Percentiles rank a stretch among this genome's conserved stretches.
phyloP scores from a whole-genome alignment of 2,113 vertebrate genomes.

The Cyanistes caeruleus region DNA sequence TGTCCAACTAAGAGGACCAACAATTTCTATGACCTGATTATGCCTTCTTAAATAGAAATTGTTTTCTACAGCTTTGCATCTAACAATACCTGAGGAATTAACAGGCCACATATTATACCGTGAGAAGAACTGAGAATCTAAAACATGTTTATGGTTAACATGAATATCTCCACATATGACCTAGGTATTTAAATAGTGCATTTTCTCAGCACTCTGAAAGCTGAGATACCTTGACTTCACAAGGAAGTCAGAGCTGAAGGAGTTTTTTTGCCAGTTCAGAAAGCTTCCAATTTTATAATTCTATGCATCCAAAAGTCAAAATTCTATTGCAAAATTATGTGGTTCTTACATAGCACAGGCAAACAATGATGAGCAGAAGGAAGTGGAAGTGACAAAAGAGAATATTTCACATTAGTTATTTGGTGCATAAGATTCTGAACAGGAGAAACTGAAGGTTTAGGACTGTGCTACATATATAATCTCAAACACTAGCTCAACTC shows the following conservation, averaged over 20 bases:
- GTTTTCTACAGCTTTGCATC: neutral
- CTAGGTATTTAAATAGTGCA: neutral
- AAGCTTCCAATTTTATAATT: neutral
- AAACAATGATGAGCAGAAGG: neutral
- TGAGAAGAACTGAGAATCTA: neutral
- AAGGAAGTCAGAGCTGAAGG: neutral
- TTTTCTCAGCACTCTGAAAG: neutral
- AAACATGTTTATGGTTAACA: neutral
- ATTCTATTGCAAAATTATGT: neutral
- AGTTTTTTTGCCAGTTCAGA: neutral
- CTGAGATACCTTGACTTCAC: neutral
- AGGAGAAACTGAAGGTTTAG: neutral
- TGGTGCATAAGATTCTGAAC: neutral
- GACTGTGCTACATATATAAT: neutral
- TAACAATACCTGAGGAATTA: neutral
- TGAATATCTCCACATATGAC: neutral
- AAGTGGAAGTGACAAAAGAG: neutral
- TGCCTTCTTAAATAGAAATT: neutral
- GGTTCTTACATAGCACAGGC: neutral
- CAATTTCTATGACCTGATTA: neutral
- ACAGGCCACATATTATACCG: neutral
- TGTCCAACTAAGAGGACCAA: neutral
- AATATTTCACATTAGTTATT: neutral
- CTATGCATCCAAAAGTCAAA: neutral
- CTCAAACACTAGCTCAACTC: neutral